Evolutionary conservation across 2,113 vertebrate genomes (phyloP).

Genomic region (Formicarius rufipectus): DNA sequence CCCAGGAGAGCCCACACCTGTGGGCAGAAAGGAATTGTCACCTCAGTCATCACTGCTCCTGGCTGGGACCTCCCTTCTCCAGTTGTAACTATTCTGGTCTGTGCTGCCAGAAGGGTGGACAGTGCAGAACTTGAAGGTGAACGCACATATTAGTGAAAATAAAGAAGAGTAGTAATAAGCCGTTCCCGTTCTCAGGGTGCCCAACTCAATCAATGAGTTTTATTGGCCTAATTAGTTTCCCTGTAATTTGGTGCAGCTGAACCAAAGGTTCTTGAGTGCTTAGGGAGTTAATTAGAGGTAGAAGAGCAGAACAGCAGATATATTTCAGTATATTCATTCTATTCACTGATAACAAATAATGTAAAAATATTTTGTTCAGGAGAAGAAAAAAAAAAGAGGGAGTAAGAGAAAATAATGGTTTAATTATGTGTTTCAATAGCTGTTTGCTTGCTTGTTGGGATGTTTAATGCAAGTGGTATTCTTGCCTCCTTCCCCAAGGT

Average conservation of each 20-base stretch:
- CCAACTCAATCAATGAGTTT: neutral
- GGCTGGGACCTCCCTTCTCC: neutral
- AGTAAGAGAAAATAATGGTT: too few species aligned
- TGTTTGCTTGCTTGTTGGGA: too few species aligned
- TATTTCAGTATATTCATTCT: too few species aligned
- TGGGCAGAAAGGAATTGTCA: neutral
- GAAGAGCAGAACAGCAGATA: too few species aligned
- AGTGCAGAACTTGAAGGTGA: neutral
- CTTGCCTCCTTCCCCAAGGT: too few species aligned
- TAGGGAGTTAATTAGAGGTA: too few species aligned
- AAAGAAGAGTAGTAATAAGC: neutral
- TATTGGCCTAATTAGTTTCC: conserved; percentile 46
- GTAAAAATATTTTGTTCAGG: too few species aligned
- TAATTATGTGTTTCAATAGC: too few species aligned
- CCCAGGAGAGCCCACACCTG: neutral
- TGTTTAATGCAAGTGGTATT: too few species aligned
- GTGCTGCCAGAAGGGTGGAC: neutral
- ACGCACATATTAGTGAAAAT: neutral
- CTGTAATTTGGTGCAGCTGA: neutral
- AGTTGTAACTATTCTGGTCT: neutral
- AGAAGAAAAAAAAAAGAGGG: too few species aligned
- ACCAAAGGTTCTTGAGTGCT: too few species aligned
- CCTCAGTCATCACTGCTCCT: fast-evolving
- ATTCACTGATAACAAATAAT: too few species aligned
- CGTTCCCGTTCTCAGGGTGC: neutral